phyloP scores from a whole-genome alignment of 2,113 vertebrate genomes.

The Toxostoma redivivum region DNA sequence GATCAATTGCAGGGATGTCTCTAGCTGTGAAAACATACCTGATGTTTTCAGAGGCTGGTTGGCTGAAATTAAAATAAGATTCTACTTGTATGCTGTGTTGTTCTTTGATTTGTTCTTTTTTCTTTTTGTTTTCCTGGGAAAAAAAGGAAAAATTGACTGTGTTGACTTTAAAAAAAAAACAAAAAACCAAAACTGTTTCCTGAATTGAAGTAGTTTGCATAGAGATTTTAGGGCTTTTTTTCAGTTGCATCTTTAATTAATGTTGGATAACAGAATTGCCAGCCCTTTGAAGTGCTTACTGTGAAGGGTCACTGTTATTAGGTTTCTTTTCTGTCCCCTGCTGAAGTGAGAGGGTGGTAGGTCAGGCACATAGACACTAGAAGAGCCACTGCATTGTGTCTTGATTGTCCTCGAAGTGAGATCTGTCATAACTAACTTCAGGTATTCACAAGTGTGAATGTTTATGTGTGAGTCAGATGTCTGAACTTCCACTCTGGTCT shows the following conservation, averaged over 20 bases:
- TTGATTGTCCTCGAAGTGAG: not conserved
- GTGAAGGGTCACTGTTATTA: not conserved
- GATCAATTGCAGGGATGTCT: slow-evolving; percentile 30
- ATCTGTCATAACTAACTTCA: not conserved
- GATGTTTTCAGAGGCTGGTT: not conserved
- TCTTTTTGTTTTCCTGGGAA: not conserved
- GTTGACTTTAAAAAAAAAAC: not conserved
- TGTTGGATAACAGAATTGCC: not conserved
- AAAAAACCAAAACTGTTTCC: not conserved
- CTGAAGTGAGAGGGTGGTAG: not conserved
- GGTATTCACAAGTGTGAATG: accelerated
- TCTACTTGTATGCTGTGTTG: not conserved
- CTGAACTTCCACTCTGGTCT: not conserved
- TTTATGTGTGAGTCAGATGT: not conserved
- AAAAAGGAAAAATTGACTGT: not conserved
- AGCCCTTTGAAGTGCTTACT: not conserved
- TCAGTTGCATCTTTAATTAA: not conserved
- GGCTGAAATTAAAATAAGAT: not conserved
- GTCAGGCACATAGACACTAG: not conserved
- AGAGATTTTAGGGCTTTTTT: not conserved
- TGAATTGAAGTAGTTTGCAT: not conserved
- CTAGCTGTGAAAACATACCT: slow-evolving; percentile 34
- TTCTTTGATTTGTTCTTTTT: not conserved
- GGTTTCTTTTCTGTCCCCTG: not conserved
- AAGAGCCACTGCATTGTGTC: not conserved